phyloP scores from a whole-genome alignment of 2,888 invertebrate genomes.

The Loripinus fragilis region DNA sequence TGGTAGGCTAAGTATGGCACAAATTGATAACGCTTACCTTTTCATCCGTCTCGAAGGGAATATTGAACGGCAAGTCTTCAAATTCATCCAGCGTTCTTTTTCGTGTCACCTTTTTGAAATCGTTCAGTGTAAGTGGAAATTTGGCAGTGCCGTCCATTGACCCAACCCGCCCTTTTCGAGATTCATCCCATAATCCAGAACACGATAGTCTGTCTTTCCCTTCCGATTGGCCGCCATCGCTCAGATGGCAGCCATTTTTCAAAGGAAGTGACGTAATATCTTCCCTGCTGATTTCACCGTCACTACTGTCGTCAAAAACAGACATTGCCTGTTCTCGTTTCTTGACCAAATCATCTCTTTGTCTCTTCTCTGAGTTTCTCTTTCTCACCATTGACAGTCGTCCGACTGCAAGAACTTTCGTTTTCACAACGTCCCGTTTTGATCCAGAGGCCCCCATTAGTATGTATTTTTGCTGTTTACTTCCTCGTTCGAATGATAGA shows the following conservation, averaged over 20 bases:
- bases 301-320: conserved; percentile 47
- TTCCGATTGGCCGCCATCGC: conserved; percentile 33
- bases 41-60: conserved; percentile 60
- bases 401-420: conserved; percentile 58
- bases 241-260: conserved; percentile 38
- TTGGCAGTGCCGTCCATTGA: conserved; percentile 15
- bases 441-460: conserved; percentile 58
- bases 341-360: conserved; percentile 27
- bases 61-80: conserved; percentile 62
- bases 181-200: conserved; percentile 13
- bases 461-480: too few relatives aligned
- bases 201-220: conserved; percentile 21
- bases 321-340: conserved; percentile 43
- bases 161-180: background rate
- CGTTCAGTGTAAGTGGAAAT: conserved; percentile 53
- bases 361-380: conserved; percentile 30
- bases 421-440: conserved; percentile 44
- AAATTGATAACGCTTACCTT: conserved; percentile 57
- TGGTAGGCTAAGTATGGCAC: too few relatives aligned
- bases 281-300: conserved; percentile 43
- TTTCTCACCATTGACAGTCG: conserved; percentile 41
- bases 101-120: conserved; percentile 68
- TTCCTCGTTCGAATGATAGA: too few relatives aligned
- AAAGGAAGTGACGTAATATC: conserved; percentile 52
- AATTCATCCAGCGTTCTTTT: conserved; percentile 61